A percentile compares a stretch with the other conserved stretches of the same genome.
phyloP scores from a whole-genome alignment of 1,140 invertebrate genomes.

The Nasonia longicornis region DNA sequence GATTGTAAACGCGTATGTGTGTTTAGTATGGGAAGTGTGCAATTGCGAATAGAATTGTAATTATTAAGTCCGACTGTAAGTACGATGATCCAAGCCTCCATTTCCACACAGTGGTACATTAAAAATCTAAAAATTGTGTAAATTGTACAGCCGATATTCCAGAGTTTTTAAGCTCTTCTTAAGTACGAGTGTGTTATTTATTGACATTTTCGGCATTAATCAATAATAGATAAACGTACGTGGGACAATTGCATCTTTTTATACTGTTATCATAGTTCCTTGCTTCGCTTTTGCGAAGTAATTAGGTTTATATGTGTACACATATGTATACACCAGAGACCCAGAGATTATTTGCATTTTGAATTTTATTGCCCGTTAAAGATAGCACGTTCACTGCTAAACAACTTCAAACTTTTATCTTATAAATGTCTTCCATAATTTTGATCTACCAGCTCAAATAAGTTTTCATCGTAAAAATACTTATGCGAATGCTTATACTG shows the following conservation, averaged over 20 bases:
- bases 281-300: slow-evolving; percentile 54
- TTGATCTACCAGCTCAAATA: slow-evolving; percentile 17
- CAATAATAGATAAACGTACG: slow-evolving; percentile 52
- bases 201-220: slow-evolving; percentile 52
- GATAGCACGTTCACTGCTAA: slow-evolving; percentile 12
- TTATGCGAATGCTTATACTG: slow-evolving; percentile 45
- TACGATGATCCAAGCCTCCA: slow-evolving; percentile 28
- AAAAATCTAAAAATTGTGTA: slow-evolving; percentile 47
- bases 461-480: slow-evolving; percentile 38
- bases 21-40: slow-evolving; percentile 64
- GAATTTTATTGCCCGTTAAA: slow-evolving; percentile 17
- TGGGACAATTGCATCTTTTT: slow-evolving; percentile 60
- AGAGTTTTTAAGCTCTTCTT: slow-evolving; percentile 26
- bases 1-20: slow-evolving; percentile 51
- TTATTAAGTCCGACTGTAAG: slow-evolving; percentile 44
- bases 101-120: slow-evolving; percentile 21
- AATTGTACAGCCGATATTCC: slow-evolving; percentile 45
- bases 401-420: slow-evolving; percentile 26
- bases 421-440: slow-evolving; percentile 41
- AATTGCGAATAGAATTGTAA: slow-evolving; percentile 55
- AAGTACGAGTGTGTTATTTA: slow-evolving; percentile 53
- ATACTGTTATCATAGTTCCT: slow-evolving; percentile 63
- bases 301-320: slow-evolving; percentile 50
- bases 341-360: slow-evolving; percentile 34
- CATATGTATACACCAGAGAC: slow-evolving; percentile 22